Conservation (phyloP, 2,888 invertebrate genomes). For the Drosophila neotestacea region DNA sequence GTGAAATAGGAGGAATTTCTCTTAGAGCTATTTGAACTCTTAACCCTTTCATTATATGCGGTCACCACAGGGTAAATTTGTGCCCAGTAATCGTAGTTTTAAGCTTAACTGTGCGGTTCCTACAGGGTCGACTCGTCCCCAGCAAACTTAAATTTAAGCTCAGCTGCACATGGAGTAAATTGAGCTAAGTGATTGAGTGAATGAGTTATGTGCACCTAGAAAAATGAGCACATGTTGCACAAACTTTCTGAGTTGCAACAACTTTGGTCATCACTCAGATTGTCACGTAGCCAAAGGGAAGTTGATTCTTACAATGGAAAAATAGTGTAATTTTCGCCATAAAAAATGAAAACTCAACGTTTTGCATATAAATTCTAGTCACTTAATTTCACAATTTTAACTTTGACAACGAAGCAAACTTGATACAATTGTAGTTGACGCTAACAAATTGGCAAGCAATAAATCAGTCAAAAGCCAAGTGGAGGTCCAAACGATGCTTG, state of each 20-base stretch:
- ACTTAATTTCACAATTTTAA: constrained; percentile 20
- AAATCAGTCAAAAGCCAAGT: constrained; percentile 53
- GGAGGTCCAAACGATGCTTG: constrained; percentile 2
- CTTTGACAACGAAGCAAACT: constrained; percentile 36
- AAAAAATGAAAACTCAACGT: constrained; percentile 29
- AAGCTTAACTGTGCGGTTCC: not conserved
- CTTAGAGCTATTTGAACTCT: not conserved
- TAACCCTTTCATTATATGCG: not conserved
- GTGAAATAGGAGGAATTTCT: not conserved
- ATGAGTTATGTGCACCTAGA: not conserved
- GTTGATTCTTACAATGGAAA: constrained; percentile 8
- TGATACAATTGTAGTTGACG: constrained; percentile 28
- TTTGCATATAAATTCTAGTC: constrained; percentile 30
- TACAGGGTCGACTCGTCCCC: not conserved
- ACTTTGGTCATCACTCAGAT: constrained; percentile 34
- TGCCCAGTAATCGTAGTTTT: not conserved
- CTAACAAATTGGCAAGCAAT: constrained; percentile 58
- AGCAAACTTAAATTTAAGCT: not conserved
- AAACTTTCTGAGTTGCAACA: constrained; percentile 15
- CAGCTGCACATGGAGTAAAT: not conserved
- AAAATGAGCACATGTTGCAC: constrained; percentile 1
- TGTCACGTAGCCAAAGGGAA: constrained; percentile 28
- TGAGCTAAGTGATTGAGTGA: constrained; percentile 10
- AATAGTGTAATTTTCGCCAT: constrained; percentile 13
- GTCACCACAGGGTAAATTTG: not conserved